phyloP scores from a whole-genome alignment of 2,888 invertebrate species.

The Dasysyrphus tricinctus region DNA sequence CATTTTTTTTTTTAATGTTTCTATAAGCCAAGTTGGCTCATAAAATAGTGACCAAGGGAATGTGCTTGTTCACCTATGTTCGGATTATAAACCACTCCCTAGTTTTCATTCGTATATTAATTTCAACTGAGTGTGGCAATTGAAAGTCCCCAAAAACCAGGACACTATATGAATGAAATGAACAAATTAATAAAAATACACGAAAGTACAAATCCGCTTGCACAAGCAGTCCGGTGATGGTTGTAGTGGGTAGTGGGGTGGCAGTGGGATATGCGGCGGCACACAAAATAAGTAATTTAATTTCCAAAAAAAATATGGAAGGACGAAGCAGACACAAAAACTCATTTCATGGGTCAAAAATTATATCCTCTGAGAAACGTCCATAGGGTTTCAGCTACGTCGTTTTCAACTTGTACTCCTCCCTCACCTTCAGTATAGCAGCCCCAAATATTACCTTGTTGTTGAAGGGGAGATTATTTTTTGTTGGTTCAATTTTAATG shows the following conservation, averaged over 20 bases:
- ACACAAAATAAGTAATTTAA: slow-evolving; percentile 72
- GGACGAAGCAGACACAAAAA: slow-evolving; percentile 79
- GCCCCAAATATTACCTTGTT: slow-evolving; percentile 6
- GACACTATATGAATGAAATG: slow-evolving; percentile 49
- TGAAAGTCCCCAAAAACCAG: slow-evolving; percentile 52
- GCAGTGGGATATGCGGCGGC: slow-evolving; percentile 3
- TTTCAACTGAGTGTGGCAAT: slow-evolving; percentile 71
- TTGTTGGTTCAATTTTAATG: slow-evolving; percentile 66
- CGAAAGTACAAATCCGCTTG: slow-evolving; percentile 71
- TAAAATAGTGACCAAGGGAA: slow-evolving; percentile 56
- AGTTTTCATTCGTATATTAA: slow-evolving; percentile 54
- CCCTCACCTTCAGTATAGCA: background rate
- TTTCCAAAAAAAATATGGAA: slow-evolving; percentile 30
- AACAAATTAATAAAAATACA: slow-evolving; percentile 74
- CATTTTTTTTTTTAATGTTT: slow-evolving; percentile 14
- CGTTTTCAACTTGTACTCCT: background rate
- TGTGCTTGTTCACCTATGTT: slow-evolving; percentile 63
- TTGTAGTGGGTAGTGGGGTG: background rate
- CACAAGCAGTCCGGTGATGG: slow-evolving; percentile 1
- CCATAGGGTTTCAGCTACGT: slow-evolving; percentile 45
- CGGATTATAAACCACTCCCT: slow-evolving; percentile 58
- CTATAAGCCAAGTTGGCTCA: slow-evolving; percentile 52
- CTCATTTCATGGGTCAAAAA: slow-evolving; percentile 84
- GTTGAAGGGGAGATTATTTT: slow-evolving; percentile 29
- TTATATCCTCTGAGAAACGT: slow-evolving; percentile 80